Base-by-base conservation (phyloP, 1,140 invertebrate species). In the Aphaenogaster ashmeadi region DNA sequence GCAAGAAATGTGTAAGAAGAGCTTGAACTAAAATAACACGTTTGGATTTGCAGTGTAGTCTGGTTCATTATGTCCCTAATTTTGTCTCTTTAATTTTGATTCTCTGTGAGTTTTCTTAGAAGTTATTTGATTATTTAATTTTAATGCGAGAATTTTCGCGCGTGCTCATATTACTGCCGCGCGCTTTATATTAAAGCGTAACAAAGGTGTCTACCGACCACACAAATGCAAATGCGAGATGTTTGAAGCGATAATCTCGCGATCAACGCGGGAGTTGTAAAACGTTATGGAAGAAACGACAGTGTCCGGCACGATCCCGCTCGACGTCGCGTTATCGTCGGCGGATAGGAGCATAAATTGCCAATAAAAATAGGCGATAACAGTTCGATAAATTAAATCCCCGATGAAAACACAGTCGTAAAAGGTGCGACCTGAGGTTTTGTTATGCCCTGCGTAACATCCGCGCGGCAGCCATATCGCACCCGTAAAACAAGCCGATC, bases 351-450 rank as follows among this genome's bases (percentile, higher is more conserved):
- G 18, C 13, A 21, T 50, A 33, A 74, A 74, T 84, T 74, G n/a
- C 41, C 7, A 60, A 84, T 84, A 75, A 84, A 84, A 47, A 18
- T 33, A 69, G 21, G 33, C 54, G 80, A 75, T 47, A 84, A 60
- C 52, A 36, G 18, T 83, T 38, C 11, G 38, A 83, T 60, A 83
- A 83, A 72, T 62, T 58, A 47, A 84, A 58, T 15, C 27, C 11
- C 3, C 27, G 18, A 58, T 21, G 47, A 75, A 75, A 60, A 60
- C 41, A 15, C 21, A 7, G 7, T 36, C 8, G 41, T 75, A 75
- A 84, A 75, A 62, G 47, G 8, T 38, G 18, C 21, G 47, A 74
- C 56, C 18, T 38, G 41, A 36, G 56, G 60, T 58, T 60, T 60
- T 44, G 66, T 21, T 62, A 64, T 44, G 21, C 15, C 1, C 56